Evolutionary conservation across 1,140 invertebrate species (phyloP), one percentile per base, ranked within the genome.

Genomic region (Papilio helenus): DNA sequence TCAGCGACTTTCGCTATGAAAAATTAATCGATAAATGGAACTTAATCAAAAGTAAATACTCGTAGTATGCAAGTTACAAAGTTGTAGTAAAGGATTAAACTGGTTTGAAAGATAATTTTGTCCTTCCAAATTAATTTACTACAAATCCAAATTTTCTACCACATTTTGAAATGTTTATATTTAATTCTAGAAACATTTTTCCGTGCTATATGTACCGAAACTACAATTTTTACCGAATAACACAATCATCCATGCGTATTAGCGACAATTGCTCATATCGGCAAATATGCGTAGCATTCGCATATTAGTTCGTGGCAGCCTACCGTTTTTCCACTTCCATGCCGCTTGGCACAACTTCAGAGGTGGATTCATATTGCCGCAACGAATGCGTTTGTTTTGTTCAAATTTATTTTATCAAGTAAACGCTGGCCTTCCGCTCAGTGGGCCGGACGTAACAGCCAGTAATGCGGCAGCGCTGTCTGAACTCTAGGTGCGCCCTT

Each of bases 381-480:
- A 88, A 82, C 84, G 86, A 89, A 89, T 92, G 90, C 90, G 88
- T 93, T 93, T 94, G 93, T 94, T 93, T 93, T 92, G 91, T 92
- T 89, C 91, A 91, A 93, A 94, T 93, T 94, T 93, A 94, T 94
- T 94, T 94, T 93, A 94, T 94, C 93, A 92, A 93, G 91, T 93
- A 93, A 93, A 93, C 89, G 89, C 86, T 89, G 87, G 91, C 83
- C 84, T 92, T 90, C 90, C 86, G 87, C 89, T 80, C 93, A 93
- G 74, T 94, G 92, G 85, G 76, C 83, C 80, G 92, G 76, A 90
- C 79, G 78, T 93, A 94, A 94, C 87, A 82, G 84, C 86, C 83
- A 88, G 89, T 91, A 88, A 91, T 91, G 89, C 90, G 88, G 86
- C 85, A 84, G 84, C 81, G 78, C 84, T 86, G 72, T 80, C 81